Evolutionary conservation across 1,140 invertebrate genomes (phyloP), one percentile per base, ranked within the genome.

Genomic region (Vollenhovia emeryi): DNA sequence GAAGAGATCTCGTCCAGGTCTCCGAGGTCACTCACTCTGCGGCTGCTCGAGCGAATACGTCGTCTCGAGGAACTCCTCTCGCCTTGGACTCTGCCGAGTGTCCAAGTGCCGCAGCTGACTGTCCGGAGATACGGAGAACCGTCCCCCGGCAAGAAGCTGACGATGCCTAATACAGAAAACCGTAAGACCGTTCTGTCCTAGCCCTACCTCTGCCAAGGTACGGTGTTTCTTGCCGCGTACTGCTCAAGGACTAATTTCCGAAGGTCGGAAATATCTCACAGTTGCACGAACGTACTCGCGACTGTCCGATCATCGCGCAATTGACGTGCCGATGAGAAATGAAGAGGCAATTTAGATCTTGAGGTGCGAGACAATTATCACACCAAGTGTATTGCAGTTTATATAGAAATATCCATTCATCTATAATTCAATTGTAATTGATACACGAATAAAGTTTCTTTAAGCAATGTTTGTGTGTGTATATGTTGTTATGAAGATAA

Each of bases 101-200:
- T 69, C 68, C 57, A 87, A 84, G 85, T 60, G 43, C 52, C 76
- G 66, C 64, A 76, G 57, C 83, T 59, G 73, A 69, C 52, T 59
- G 84, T 52, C 80, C 57, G 59, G 57, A 74, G 85, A 89, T 94
- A 93, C 93, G 86, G 52, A 86, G 92, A 94, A 94, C 90, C 86
- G 85, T 79, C 24, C 59, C 75, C 33, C 57, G 64, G 68, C 90
- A 94, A 94, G 93, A 94, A 94, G 92, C 85, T 33, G 83, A 87
- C 90, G 90, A 90, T 91, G 79, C 94, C 94, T 94, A 94, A 94
- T 94, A 94, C 92, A 94, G 94, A 92, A 92, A 93, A 92, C 92
- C 88, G 91, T 93, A 91, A 89, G 89, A 85, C 86, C 43, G 86
- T 89, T 75, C 80, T 86, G 78, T 79, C 73, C 52, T 88, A 79